Conservation (phyloP, 1,140 invertebrate genomes). For the Sinonovacula constricta region DNA sequence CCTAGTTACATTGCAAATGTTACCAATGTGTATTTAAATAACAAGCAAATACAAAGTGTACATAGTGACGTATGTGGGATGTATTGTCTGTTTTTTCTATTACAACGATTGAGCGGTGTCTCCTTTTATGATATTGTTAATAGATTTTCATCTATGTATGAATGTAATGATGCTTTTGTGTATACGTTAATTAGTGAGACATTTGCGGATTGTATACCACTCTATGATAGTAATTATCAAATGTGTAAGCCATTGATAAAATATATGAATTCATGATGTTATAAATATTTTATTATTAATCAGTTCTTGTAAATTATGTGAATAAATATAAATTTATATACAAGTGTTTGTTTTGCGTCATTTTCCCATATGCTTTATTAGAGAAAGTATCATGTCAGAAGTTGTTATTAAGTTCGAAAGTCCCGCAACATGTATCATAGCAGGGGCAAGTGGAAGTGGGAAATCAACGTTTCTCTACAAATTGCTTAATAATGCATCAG, state of each 20-base stretch:
- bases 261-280: neutral
- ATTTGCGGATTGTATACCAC: neutral
- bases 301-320: neutral
- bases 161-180: constrained; percentile 22
- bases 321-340: too few relatives aligned
- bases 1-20: neutral
- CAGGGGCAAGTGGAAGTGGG: constrained; percentile 32
- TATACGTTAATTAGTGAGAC: neutral
- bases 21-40: constrained; percentile 3
- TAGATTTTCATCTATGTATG: constrained; percentile 26
- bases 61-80: constrained; percentile 42
- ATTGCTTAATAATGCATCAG: constrained; percentile 11
- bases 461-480: constrained; percentile 23
- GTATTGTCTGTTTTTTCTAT: constrained; percentile 49
- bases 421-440: constrained; percentile 31
- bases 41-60: constrained; percentile 28
- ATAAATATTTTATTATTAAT: neutral
- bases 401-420: constrained; percentile 29
- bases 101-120: constrained; percentile 32
- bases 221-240: constrained; percentile 16
- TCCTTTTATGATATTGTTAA: constrained; percentile 29
- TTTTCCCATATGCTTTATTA: constrained; percentile 2
- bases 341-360: too few relatives aligned
- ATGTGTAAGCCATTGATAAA: constrained; percentile 19
- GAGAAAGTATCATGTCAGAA: neutral